Evolutionary conservation across 2,113 vertebrate species (phyloP), one percentile per base, ranked within the genome.

Genomic region (Laticauda laticaudata): DNA sequence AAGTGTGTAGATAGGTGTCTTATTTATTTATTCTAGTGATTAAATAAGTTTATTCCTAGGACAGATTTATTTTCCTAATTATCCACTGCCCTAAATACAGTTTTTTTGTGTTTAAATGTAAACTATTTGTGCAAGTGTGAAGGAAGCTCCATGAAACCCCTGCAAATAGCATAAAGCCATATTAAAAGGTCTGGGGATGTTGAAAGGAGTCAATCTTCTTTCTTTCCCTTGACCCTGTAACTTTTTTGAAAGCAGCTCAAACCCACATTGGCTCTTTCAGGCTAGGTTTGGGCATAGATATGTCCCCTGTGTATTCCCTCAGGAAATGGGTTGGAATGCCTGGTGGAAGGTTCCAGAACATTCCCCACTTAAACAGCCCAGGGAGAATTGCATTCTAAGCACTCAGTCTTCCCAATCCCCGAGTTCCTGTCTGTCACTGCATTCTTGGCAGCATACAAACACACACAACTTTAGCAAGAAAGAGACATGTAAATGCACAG

Each of bases 51-150:
- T 3, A 51, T n/a, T 91, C 51, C 75, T 56, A 12, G 55, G 56
- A 87, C 11, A 26, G 1, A 23, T 9, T 57, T 85, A 87, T 43
- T 55, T 4, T 64, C 64, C 56, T 96, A 93, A 90, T 93, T 59
- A 88, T 57, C 23, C 81, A 91, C 51, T 57, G 90, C 86, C 69
- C 69, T 23, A 45, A 56, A 85, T 26, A 2, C 20, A 54, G 48
- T 20, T 91, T 57, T 45, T 57, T n/a, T 61, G 59, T 57, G 34
- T 11, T 45, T 29, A 55, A 43, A 86, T 45, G 57, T 48, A 48
- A 48, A 48, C 48, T 48, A 8, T 48, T 48, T 48, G 48, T 48
- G 7, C 48, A 48, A 48, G 48, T 48, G 48, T 48, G 48, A 48
- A 48, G 48, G 48, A 48, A 48, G 48, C 39, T 57, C 86, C 91